Conservation (phyloP, 2,888 invertebrate genomes). For the Pterobdella sp. region DNA sequence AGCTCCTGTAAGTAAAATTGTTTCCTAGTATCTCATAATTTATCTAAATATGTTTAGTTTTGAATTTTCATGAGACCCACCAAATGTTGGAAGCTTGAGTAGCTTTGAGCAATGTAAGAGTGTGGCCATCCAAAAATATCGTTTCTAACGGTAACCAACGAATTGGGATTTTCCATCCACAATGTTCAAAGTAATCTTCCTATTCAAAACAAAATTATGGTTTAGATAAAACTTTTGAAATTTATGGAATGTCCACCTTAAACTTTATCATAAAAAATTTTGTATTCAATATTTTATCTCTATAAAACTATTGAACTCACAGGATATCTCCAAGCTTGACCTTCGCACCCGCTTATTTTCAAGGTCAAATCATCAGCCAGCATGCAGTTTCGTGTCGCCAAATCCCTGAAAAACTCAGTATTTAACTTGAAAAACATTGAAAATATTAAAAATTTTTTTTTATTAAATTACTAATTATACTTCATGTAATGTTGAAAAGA, state of each 20-base stretch:
- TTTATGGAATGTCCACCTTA: background rate
- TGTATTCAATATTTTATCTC: background rate
- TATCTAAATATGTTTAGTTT: background rate
- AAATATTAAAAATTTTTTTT: background rate
- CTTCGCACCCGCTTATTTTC: background rate
- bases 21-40: no score
- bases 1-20: background rate
- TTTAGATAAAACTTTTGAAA: background rate
- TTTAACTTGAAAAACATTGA: background rate
- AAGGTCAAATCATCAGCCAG: background rate
- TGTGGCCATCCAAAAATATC: background rate
- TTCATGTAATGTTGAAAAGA: background rate
- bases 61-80: background rate
- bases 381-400: background rate
- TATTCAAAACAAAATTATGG: background rate
- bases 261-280: no score
- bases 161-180: slow-evolving; percentile 1
- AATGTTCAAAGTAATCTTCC: background rate
- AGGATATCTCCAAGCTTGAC: background rate
- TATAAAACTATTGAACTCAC: background rate
- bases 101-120: background rate
- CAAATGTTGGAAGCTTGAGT: background rate
- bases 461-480: background rate
- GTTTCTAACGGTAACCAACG: background rate
- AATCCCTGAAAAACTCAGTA: background rate